Base-by-base conservation (phyloP, 2,888 invertebrate genomes). In the Synanthedon formicaeformis region DNA sequence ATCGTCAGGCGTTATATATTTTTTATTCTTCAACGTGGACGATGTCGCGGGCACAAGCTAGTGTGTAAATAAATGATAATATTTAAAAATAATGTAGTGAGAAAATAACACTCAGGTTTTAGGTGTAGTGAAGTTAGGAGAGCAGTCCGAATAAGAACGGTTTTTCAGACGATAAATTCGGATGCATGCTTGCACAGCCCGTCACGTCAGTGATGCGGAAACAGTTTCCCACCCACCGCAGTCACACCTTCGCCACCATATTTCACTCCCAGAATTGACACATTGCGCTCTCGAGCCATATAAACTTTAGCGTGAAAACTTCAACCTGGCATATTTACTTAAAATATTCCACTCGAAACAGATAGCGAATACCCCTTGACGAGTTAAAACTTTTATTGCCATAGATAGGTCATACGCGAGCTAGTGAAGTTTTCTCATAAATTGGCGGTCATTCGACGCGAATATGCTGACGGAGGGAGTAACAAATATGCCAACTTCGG, bases 401-500 rank as follows among this genome's bases (percentile, higher is more conserved):
- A 67, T 68, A 84, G 81, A 85, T 85, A 85, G 86, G 84, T 86
- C 85, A 84, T 81, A 73, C 75, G 79, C 80, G 72, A 72, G 78
- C 80, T 78, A 76, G 76, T 78, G 67, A 87, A 86, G 75, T 87
- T 87, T 86, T 77, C 85, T 78, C 87, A 86, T 87, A 87, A 87
- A 87, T 86, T 85, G 85, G 82, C 86, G 87, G 87, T 86, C 86
- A 87, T 85, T 86, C 84, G 78, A 84, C 77, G 83, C 78, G 84
- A 86, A 86, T 86, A 87, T 87, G 87, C 85, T 86, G 85, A 87
- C 86, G 83, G 83, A 78, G 83, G 74, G 78, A 78, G 82, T 86
- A 86, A 86, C 87, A 86, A 86, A 87, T 87, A 87, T 84, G 83
- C 85, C 84, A 86, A 87, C 75, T 86, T 86, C 67, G 83, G 82